Base-by-base conservation (phyloP, 2,888 invertebrate species). In the Phasia obesa region DNA sequence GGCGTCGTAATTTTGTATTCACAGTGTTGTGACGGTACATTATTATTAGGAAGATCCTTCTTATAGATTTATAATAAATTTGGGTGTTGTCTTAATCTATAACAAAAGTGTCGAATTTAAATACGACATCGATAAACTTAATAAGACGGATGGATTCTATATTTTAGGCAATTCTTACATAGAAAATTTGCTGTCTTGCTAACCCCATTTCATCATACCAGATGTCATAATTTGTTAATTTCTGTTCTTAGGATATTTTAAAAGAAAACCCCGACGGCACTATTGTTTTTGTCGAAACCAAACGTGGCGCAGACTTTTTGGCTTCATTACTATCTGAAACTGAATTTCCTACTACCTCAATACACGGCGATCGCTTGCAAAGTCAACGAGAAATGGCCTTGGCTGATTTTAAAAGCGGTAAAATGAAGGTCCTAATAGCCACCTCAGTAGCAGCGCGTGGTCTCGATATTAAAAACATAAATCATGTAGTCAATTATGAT, bases 361-460 rank as follows among this genome's bases (percentile, higher is more conserved):
- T 99, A 88, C 99, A 99, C 92, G 99, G 99, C 42, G 99, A 99
- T 92, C 94, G 99, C 59, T 94, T 96, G 87, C 99, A 99, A 91
- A 93, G 96, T 64, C 99, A 99, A 90, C 94, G 99, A 65, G 99
- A 99, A 92, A 96, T 97, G 87, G 99, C 99, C 11, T 92, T 99
- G 74, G 93, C 95, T 76, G 96, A 97, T 89, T 99, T 99, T 91
- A 96, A 95, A 88, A 92, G 91, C 17, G 97, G 97, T 0, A 92
- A 91, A 15, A 94, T 95, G 89, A 93, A 94, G 59, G 94, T 99
- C 47, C 92, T 99, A 0, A 97, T 99, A 0, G 99, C 99, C 0
- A 99, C 99, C 0, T 97, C 97, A 0, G 98, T 99, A 0, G 98
- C 98, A 0, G 97, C 98, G 0, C 92, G 99, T 73, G 99, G 99